A percentile compares a stretch with the other conserved stretches of the same genome.
These are phyloP conservation scores for Elymnias hypermnestra DNA, from an alignment of 1,140 invertebrate species.

Conservation along the genomic window DNA sequence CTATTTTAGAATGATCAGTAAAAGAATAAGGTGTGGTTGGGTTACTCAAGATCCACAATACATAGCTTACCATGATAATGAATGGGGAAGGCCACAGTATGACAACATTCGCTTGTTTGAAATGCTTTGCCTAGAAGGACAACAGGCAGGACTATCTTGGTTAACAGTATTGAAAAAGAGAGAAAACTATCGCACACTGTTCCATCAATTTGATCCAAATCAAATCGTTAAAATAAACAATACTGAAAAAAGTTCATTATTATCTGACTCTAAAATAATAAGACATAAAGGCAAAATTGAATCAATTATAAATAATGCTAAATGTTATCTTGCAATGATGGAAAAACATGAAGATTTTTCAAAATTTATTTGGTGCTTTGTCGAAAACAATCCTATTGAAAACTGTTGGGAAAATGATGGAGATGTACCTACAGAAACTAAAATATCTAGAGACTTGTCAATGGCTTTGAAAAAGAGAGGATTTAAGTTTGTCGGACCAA, in stretches of 20 bases:
- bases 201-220: constrained; percentile 47
- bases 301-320: constrained; percentile 55
- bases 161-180: constrained; percentile 60
- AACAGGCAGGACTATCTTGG: constrained; percentile 66
- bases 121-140: constrained; percentile 66
- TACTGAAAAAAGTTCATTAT: constrained; percentile 31
- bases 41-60: constrained; percentile 50
- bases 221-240: constrained; percentile 35
- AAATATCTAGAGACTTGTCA: constrained; percentile 38
- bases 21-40: constrained; percentile 43
- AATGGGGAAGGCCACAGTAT: constrained; percentile 56
- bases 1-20: no score
- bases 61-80: constrained; percentile 56
- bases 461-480: constrained; percentile 51
- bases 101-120: constrained; percentile 46
- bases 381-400: constrained; percentile 40
- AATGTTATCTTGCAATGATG: constrained; percentile 50
- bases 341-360: constrained; percentile 45
- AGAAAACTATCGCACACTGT: constrained; percentile 45
- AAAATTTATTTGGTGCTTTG: constrained; percentile 58
- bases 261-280: constrained; percentile 37
- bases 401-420: constrained; percentile 40
- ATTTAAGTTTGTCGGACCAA: constrained; percentile 61
- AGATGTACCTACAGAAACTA: constrained; percentile 48
- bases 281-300: constrained; percentile 57